Evolutionary conservation across 2,113 vertebrate species (phyloP), one percentile per base, ranked within the genome.

Genomic region (Phainopepla nitens): DNA sequence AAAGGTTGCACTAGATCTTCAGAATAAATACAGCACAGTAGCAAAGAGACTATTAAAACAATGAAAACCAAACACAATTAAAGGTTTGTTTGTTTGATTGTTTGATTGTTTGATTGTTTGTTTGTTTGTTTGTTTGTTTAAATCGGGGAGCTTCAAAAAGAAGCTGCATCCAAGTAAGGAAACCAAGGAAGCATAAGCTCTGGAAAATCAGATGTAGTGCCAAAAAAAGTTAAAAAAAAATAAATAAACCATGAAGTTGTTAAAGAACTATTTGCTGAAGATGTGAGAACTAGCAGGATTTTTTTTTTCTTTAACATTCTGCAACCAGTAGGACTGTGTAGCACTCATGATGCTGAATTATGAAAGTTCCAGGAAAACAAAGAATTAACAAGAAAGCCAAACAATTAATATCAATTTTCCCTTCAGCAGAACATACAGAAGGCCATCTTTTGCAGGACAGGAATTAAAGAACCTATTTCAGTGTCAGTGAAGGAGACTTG

Each of bases 281-380:
- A 49, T 20, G n/a, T 53, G 10, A 45, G 29, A 51, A 60, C 3
- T 7, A 36, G 4, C 6, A 47, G 9, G 5, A 8, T 0, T 27
- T 1, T n/a, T 41, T 33, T 27, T 50, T 77, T 41, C 28, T 64
- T 42, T 28, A 41, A 22, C 22, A 9, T 18, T 19, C 27, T 45
- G 21, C 16, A 49, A 15, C 29, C 21, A 33, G 49, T 35, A 62
- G 16, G 18, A 72, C 31, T 64, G 20, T 7, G n/a, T 10, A 45
- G 41, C 81, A 69, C 24, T 53, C 19, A 69, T 6, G 61, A 72
- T 47, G 11, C 28, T 22, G 61, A 89, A 10, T 33, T 36, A 61
- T 0, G 13, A 44, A 77, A 80, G n/a, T 53, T 53, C 11, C 39
- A 71, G 53, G 19, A 76, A 88, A 85, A 54, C 8, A 44, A 56